Evolutionary conservation across 2,888 invertebrate species (phyloP), one percentile per base, ranked within the genome.

Genomic region (Ctena decussata): DNA sequence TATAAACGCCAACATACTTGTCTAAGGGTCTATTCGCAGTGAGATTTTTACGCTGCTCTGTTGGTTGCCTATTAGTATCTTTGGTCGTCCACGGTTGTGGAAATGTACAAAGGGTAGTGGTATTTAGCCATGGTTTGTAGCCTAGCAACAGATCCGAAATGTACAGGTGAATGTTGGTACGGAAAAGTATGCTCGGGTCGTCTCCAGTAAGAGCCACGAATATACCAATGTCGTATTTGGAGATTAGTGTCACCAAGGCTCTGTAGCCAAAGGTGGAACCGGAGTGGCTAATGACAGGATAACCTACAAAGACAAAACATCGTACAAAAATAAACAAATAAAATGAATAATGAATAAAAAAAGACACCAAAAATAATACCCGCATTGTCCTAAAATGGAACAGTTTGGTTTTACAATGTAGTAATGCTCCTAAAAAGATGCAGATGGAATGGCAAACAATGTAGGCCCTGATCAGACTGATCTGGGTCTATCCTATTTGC

Each of bases 41-140:
- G 15, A 75, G n/a, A 53, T 81, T 77, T 57, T 78, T 86, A 30
- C 80, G 32, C 2, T 82, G 78, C 15, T 30, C 37, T n/a, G 78
- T 21, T 11, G 65, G 39, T 6, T 60, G 15, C 8, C 39, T 37
- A 15, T 32, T 75, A 12, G 75, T 27, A 39, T 32, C 72, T 35
- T 80, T 65, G 8, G 69, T 72, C 3, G 70, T 30, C 91, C 91
- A 92, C 8, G 92, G 93, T 60, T 92, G 90, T 6, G 95, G 95
- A 90, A 94, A 95, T 5, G 91, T 85, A 79, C 95, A 95, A 12
- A 93, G 82, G 0, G 92, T 90, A 0, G 90, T 85, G 11, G 80
- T 70, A 85, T 95, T 93, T 1, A 95, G 81, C 94, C 94, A 95
- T 0, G 94, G 93, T 1, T 89, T 77, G 60, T 92, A 79, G 3